Evolutionary conservation across 53 echinoderm and acorn worm genomes (phyloP), one percentile per base, ranked within the genome.

Genomic region (Apostichopus leukothele): DNA sequence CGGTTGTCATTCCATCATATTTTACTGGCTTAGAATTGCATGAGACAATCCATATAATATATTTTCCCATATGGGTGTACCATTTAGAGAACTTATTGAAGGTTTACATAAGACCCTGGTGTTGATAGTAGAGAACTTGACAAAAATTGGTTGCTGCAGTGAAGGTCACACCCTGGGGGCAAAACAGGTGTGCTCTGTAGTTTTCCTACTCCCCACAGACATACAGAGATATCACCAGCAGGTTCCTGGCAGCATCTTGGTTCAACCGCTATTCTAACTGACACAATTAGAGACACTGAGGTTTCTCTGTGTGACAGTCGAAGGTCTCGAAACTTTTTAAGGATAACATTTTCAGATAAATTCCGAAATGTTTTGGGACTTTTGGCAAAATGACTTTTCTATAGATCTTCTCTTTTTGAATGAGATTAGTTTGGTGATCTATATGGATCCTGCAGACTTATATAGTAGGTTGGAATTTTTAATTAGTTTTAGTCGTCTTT

Each of bases 91-190:
- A 76, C 77, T 76, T 22, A 74, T 74, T 39, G 7, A 20, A 67
- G 50, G 85, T 85, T 85, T 85, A 85, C 85, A 13, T 85, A 63
- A 23, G 25, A 23, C 25, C 67, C 11, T 3, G 39, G 50, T 63
- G 85, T 68, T 85, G 85, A 63, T 85, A 67, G 85, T 85, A 22
- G 84, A 67, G 67, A 85, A 85, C 63, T 85, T 85, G 85, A 51
- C 71, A 85, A 67, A 76, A 85, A 85, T 85, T 85, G 85, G 85
- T 66, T 26, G 68, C 85, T 68, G 85, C 85, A 67, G 85, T 1
- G 84, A 67, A 85, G 85, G 85, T 85, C 67, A 85, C 85, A 85
- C 63, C 85, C 85, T 67, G 85, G 67, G 85, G 85, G 85, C 67
- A 85, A 85, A 67, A 50, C 51, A 26, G 85, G 50, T 85, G 85